These are phyloP conservation scores for Nasonia oneida DNA, from an alignment of 2,888 invertebrate species.

Conservation along the genomic window DNA sequence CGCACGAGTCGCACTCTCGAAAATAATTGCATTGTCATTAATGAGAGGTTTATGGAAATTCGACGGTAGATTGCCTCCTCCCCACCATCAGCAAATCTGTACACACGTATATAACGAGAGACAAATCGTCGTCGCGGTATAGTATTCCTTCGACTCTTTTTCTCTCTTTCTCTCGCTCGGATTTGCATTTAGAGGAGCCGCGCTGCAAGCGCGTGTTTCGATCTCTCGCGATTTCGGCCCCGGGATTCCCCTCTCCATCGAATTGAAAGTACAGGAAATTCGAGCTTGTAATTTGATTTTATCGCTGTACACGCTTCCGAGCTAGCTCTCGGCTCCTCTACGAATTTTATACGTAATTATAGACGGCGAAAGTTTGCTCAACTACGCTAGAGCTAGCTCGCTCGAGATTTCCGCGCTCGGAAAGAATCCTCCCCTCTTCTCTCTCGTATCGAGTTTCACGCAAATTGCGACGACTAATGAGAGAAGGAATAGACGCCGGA, in stretches of 20 bases:
- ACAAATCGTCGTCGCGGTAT: slow-evolving; percentile 64
- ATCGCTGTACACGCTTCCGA: slow-evolving; percentile 9
- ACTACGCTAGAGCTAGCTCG: background rate
- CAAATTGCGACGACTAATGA: slow-evolving; percentile 58
- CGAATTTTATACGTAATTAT: slow-evolving; percentile 48
- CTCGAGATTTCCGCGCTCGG: slow-evolving; percentile 30
- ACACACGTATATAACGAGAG: slow-evolving; percentile 59
- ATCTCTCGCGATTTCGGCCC: slow-evolving; percentile 16
- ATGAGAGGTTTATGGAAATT: slow-evolving; percentile 71
- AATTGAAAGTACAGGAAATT: slow-evolving; percentile 47
- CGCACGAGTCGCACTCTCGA: slow-evolving; percentile 65
- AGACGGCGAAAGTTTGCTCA: slow-evolving; percentile 43
- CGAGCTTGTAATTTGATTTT: slow-evolving; percentile 58
- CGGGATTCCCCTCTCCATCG: background rate
- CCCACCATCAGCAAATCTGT: background rate
- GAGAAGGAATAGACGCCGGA: slow-evolving; percentile 8
- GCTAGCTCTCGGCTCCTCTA: background rate
- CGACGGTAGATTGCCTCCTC: slow-evolving; percentile 34
- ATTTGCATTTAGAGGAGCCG: slow-evolving; percentile 70
- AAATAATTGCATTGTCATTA: slow-evolving; percentile 72
- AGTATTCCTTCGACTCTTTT: background rate
- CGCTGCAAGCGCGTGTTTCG: slow-evolving; percentile 41
- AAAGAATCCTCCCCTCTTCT: slow-evolving; percentile 17
- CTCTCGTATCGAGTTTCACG: slow-evolving; percentile 41
- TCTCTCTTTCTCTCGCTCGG: slow-evolving; percentile 20